Evolutionary conservation across 2,113 vertebrate species (phyloP), one percentile per base, ranked within the genome.

Genomic region (Laterallus jamaicensis): DNA sequence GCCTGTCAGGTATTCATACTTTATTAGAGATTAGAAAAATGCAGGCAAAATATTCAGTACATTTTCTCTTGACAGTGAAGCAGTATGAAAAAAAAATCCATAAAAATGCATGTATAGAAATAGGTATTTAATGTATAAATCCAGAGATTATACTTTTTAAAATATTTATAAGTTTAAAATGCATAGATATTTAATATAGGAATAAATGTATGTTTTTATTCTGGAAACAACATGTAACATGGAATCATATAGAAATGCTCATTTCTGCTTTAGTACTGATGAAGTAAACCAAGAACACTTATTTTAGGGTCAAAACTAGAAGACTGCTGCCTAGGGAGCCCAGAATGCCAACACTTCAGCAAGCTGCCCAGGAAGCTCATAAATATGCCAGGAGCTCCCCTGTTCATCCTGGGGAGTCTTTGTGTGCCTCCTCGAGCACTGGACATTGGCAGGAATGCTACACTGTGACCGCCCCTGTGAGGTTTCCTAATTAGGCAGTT

Each of bases 21-120:
- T 88, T 37, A 56, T 19, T 63, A 86, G 55, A 84, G 59, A 89
- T 85, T 32, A 82, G 62, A 92, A 92, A 86, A 95, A 63, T 69
- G 56, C 49, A 62, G 17, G 31, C 28, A 75, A 91, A 88, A 66
- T 62, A 40, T 49, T 75, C 44, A 73, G 4, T 83, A 40, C 6
- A 56, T 70, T 86, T 83, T 63, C 58, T 37, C 40, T 42, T 82
- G 76, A 82, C 28, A 74, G 15, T 21, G 60, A 79, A 22, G 39
- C 47, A 63, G 6, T 71, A 54, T 49, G 44, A 69, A 82, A 73
- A 71, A 35, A 39, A 74, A 3, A 39, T 37, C 31, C 28, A 12
- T 88, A 79, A 67, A 40, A 85, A 39, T 64, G 19, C 2, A 3
- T 81, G 21, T 70, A 28, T 18, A 91, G 26, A 58, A 10, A 66